phyloP scores from a whole-genome alignment of 2,113 vertebrate genomes.

The Onychostoma macrolepis region DNA sequence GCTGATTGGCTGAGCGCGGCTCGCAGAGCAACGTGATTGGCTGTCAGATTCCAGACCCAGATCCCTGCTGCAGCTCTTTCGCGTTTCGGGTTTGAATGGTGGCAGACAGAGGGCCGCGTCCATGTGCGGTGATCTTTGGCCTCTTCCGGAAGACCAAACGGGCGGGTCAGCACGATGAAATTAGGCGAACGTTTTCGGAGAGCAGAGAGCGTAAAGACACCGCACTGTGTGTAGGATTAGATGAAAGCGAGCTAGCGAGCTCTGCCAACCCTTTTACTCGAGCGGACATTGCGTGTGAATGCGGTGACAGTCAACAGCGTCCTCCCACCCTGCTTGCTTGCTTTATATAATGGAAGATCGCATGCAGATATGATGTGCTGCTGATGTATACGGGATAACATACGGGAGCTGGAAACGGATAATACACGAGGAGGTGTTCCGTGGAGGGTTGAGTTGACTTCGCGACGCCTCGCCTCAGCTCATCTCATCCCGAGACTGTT shows the following conservation, averaged over 20 bases:
- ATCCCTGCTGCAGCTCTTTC: conserved; percentile 46
- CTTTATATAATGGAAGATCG: conserved; percentile 40
- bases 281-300: conserved; percentile 65
- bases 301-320: conserved; percentile 61
- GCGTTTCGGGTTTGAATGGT: conserved; percentile 62
- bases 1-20: conserved; percentile 63
- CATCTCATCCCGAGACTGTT: not conserved
- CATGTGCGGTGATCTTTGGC: conserved; percentile 64
- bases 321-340: not conserved
- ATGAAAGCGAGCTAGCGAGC: too few relatives aligned
- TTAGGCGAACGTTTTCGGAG: conserved; percentile 54
- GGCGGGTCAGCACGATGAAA: conserved; percentile 62
- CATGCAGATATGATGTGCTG: conserved; percentile 8
- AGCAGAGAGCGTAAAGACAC: conserved; percentile 48
- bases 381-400: not conserved
- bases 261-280: not conserved
- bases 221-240: conserved; percentile 53
- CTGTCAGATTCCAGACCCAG: conserved; percentile 40
- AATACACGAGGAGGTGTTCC: not conserved
- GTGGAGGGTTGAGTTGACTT: not conserved
- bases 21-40: conserved; percentile 66
- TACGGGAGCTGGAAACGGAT: not conserved
- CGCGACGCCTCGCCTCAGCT: not conserved
- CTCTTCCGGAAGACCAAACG: conserved; percentile 30
- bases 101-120: conserved; percentile 71